Percentiles rank a stretch among this genome's conserved stretches.
These are phyloP conservation scores for Helarctos malayanus DNA, from an alignment of 2,797 vertebrate species.

Conservation along the genomic window DNA sequence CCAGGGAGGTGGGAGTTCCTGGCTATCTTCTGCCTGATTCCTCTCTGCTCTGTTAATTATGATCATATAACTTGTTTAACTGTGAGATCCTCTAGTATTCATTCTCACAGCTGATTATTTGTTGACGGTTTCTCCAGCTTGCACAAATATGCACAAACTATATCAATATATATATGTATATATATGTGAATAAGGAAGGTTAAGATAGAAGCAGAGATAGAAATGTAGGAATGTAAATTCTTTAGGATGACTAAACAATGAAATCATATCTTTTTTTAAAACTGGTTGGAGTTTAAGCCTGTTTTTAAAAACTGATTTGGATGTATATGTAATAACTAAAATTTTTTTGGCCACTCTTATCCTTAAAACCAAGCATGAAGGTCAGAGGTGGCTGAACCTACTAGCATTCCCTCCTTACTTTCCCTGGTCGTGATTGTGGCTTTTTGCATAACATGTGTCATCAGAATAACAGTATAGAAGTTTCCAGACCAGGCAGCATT, in stretches of 20 bases:
- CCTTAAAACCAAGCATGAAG: neutral
- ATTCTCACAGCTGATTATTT: neutral
- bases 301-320: neutral
- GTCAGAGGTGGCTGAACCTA: neutral
- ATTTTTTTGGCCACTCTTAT: neutral
- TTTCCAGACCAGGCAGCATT: neutral
- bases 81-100: neutral
- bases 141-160: neutral
- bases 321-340: neutral
- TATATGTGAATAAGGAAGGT: neutral
- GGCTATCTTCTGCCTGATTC: neutral
- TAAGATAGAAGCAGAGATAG: neutral
- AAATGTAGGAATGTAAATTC: neutral
- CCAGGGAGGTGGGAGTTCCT: neutral
- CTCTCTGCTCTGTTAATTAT: constrained; percentile 10
- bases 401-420: neutral
- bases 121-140: neutral
- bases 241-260: constrained; percentile 1
- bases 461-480: neutral
- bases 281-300: neutral
- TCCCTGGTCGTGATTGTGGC: neutral
- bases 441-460: neutral
- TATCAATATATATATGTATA: neutral
- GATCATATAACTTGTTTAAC: neutral
- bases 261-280: neutral